A percentile compares a stretch with the other conserved stretches of the same genome.
Conservation (phyloP, 2,797 vertebrate genomes). For the Sebastes hopkinsi region DNA sequence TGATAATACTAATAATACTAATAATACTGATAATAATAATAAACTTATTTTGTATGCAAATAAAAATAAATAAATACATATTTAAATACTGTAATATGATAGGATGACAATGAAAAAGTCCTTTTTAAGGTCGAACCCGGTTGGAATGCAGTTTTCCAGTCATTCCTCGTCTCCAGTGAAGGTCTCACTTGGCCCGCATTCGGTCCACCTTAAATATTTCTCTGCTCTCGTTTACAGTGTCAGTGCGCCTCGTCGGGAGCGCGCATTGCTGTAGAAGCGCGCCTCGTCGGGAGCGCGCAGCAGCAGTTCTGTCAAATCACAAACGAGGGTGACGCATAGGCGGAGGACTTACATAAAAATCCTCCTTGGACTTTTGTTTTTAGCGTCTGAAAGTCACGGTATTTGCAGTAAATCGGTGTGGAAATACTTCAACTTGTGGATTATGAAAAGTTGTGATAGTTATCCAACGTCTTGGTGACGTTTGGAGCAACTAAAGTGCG, state of each 20-base stretch:
- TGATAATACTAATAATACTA: background rate
- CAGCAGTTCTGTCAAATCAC: constrained; percentile 53
- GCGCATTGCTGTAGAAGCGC: background rate
- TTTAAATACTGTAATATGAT: background rate
- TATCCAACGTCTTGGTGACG: background rate
- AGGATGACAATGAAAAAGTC: rapidly evolving
- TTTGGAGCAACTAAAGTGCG: background rate
- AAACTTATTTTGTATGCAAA: background rate
- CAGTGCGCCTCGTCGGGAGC: background rate
- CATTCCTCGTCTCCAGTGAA: no score
- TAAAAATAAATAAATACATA: background rate
- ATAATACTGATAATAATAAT: background rate
- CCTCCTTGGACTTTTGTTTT: background rate
- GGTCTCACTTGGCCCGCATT: background rate
- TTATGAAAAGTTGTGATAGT: background rate
- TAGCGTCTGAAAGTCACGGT: background rate
- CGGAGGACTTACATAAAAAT: constrained; percentile 9
- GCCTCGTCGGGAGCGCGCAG: constrained; percentile 20
- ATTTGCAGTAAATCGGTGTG: background rate
- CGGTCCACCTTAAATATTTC: constrained; percentile 66
- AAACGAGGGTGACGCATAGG: constrained; percentile 45
- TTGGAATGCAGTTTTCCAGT: background rate
- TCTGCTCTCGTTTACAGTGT: constrained; percentile 2
- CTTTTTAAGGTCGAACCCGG: constrained; percentile 49
- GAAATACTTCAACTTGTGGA: background rate